These are phyloP conservation scores for Porites lobata DNA, from an alignment of 92 coral and sea anemone species.

Conservation along the genomic window DNA sequence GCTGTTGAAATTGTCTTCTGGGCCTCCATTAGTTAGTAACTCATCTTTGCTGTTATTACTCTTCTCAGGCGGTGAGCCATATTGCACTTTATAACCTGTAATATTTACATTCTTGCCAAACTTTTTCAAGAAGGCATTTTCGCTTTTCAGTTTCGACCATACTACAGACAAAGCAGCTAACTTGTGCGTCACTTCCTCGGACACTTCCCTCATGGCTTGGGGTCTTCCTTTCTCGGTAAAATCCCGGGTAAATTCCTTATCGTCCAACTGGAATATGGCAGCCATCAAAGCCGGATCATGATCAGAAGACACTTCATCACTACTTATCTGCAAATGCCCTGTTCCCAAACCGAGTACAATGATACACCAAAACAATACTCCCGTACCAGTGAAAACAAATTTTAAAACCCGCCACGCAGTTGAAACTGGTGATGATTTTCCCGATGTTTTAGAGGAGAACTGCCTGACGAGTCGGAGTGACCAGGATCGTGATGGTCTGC, in stretches of 20 bases:
- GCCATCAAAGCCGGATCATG: background rate
- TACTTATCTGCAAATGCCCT: background rate
- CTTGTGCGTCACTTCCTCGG: constrained; percentile 69
- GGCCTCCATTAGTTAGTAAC: constrained; percentile 11
- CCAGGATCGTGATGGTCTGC: background rate
- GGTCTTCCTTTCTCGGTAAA: background rate
- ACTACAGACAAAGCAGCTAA: constrained; percentile 64
- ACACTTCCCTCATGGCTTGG: constrained; percentile 19
- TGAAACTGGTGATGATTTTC: constrained; percentile 7
- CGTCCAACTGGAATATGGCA: constrained; percentile 19
- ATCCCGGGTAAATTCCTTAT: background rate
- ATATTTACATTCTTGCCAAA: constrained; percentile 87
- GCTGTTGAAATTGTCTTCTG: constrained; percentile 10
- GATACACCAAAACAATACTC: constrained; percentile 14
- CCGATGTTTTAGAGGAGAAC: constrained; percentile 27
- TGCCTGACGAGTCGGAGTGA: background rate
- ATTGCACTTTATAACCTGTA: constrained; percentile 75
- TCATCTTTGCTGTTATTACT: background rate
- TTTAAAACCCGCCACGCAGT: background rate
- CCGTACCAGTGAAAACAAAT: background rate
- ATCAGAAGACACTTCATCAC: background rate
- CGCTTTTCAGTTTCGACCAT: constrained; percentile 80
- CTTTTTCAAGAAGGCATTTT: constrained; percentile 77
- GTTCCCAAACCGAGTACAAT: background rate
- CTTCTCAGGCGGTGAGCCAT: background rate